Base-by-base conservation (phyloP, 2,797 vertebrate genomes). In the Galaxias olidus region DNA sequence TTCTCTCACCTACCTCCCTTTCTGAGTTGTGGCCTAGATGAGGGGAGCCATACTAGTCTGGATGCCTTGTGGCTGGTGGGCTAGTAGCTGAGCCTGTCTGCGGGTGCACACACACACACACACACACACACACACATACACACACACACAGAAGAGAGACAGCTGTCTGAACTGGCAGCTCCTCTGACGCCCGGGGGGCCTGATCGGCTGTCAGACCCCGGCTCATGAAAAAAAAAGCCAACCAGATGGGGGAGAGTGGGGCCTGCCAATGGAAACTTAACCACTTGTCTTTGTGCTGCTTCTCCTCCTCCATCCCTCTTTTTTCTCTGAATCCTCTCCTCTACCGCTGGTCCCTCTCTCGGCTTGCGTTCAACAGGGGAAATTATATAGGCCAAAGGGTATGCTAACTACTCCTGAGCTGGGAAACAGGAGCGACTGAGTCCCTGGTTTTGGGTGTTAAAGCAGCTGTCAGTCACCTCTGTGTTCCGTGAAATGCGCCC, bases 371-470 rank as follows among this genome's bases (percentile, higher is more conserved):
- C 80, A 78, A 80, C 75, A 65, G 77, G 84, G 79, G 80, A 77
- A 83, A 83, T 86, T 84, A 90, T 90, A 75, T 84, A 86, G 88
- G 86, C 83, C 86, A 89, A 87, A 90, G 88, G 86, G 84, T 84
- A 88, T 83, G 79, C 87, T 83, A 86, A 88, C 88, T 84, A 83
- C 84, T 74, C 77, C 59, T 9, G 42, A 81, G 77, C 69, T 10
- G 40, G 76, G 80, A 86, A 86, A 87, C 80, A 69, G 76, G 67
- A 86, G 84, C 75, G 3, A 71, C 62, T 51, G 9, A 72, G 69
- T 69, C 69, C 54, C 60, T 19, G 47, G 30, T 44, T 76, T 71
- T 72, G 67, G 60, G 63, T 75, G 73, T 55, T 66, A 69, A 74
- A 75, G 68, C 65, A 18, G 15, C 79, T 75, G 83, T 84, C 80